These are phyloP conservation scores for Orchesella flavescens DNA, from an alignment of 2,888 invertebrate species.

Conservation along the genomic window DNA sequence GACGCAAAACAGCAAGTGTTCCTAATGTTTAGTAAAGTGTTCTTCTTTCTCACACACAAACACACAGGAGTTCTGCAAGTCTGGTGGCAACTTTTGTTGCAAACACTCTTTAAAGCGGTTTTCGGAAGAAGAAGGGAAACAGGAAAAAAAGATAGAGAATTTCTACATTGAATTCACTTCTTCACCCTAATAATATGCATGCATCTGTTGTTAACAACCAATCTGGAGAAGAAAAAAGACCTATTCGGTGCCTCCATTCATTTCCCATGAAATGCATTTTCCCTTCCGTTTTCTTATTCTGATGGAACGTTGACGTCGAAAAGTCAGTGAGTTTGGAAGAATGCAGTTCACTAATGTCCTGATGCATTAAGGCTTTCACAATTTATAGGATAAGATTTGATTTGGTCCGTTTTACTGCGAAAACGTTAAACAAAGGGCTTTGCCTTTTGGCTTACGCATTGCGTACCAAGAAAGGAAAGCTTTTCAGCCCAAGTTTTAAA, in stretches of 20 bases:
- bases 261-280: constrained; percentile 31
- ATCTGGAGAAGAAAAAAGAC: constrained; percentile 34
- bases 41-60: neutral
- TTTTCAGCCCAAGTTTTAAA: too few species aligned
- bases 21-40: constrained; percentile 19
- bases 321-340: constrained; percentile 46
- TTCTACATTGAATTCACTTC: neutral
- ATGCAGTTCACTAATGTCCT: constrained; percentile 62
- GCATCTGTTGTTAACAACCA: neutral
- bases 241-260: constrained; percentile 21
- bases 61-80: too few species aligned
- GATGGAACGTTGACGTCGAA: constrained; percentile 50
- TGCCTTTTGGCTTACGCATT: neutral
- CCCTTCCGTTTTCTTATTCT: constrained; percentile 30
- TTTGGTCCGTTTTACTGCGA: constrained; percentile 3
- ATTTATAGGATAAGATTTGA: constrained; percentile 28
- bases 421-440: too few species aligned
- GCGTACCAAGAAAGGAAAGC: neutral
- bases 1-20: constrained; percentile 35
- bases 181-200: neutral
- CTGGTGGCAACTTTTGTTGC: neutral
- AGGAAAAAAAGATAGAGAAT: neutral
- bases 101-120: neutral
- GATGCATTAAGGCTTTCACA: constrained; percentile 55
- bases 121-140: neutral